phyloP scores from a whole-genome alignment of 2,888 invertebrate genomes.

The Dichetophora obliterata region DNA sequence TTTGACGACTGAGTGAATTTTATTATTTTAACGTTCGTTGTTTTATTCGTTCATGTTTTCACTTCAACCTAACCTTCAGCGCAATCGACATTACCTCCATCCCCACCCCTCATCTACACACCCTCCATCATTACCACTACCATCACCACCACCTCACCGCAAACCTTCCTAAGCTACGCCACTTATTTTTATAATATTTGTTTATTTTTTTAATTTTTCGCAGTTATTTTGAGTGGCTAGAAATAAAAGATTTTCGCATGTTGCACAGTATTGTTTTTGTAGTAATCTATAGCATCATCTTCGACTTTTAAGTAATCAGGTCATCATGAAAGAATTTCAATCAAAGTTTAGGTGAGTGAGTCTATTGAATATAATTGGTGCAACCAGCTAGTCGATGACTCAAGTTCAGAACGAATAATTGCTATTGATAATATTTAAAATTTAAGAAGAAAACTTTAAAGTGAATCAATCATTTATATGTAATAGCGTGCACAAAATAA shows the following conservation, averaged over 20 bases:
- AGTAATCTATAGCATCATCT: not conserved
- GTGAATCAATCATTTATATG: too few relatives aligned
- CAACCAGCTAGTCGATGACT: too few relatives aligned
- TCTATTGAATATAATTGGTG: too few relatives aligned
- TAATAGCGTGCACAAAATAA: too few relatives aligned
- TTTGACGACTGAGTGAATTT: slow-evolving; percentile 34
- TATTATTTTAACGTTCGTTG: slow-evolving; percentile 20
- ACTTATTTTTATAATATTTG: slow-evolving; percentile 7
- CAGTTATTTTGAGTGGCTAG: slow-evolving; percentile 3
- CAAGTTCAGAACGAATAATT: too few relatives aligned
- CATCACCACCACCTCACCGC: too few relatives aligned
- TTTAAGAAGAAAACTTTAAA: too few relatives aligned
- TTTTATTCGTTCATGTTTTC: not conserved
- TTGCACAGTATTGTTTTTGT: not conserved
- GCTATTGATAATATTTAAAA: too few relatives aligned
- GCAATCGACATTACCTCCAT: not conserved
- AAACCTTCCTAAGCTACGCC: too few relatives aligned
- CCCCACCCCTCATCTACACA: not conserved
- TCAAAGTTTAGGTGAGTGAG: too few relatives aligned
- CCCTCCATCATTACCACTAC: too few relatives aligned
- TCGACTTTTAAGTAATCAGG: not conserved
- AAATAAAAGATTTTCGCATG: slow-evolving; percentile 22
- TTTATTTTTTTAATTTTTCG: slow-evolving; percentile 15
- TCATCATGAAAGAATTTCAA: slow-evolving; percentile 14
- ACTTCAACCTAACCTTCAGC: not conserved